Conservation (phyloP, 2,113 vertebrate species). For the Chamaea fasciata region DNA sequence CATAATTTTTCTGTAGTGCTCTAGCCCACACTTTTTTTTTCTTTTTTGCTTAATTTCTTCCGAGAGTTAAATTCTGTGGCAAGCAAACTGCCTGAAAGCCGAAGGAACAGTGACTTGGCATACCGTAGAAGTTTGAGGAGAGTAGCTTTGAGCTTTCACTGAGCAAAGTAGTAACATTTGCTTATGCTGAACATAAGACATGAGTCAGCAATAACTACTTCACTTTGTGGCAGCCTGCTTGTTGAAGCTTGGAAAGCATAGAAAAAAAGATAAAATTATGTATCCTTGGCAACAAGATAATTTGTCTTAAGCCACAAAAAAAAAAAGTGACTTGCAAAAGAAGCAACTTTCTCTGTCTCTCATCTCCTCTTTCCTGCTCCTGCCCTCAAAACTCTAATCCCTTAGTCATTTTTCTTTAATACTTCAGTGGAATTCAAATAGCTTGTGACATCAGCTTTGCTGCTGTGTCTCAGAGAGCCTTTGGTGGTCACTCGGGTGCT, state of each 20-base stretch:
- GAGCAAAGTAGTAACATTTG: not conserved
- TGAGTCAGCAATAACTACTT: constrained; percentile 12
- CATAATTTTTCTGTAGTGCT: not conserved
- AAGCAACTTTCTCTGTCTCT: not conserved
- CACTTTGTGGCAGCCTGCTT: not conserved
- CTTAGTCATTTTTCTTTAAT: not conserved
- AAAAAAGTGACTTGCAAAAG: not conserved
- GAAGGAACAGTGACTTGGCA: not conserved
- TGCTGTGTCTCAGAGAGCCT: not conserved
- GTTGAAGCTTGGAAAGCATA: not conserved
- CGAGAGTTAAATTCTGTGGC: not conserved
- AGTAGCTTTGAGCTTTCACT: not conserved
- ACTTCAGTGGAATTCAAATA: not conserved
- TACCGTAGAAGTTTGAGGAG: not conserved
- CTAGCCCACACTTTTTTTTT: not conserved
- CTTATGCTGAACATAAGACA: not conserved
- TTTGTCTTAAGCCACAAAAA: not conserved
- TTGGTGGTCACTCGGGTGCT: not conserved
- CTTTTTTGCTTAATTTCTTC: not conserved
- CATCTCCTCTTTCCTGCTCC: not conserved
- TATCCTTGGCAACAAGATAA: not conserved
- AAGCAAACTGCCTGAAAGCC: not conserved
- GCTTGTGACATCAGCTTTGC: not conserved
- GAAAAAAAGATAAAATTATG: not conserved
- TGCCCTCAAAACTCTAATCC: not conserved